These are phyloP conservation scores for Leptocoma aspasia DNA, from an alignment of 2,113 vertebrate species.

Conservation along the genomic window DNA sequence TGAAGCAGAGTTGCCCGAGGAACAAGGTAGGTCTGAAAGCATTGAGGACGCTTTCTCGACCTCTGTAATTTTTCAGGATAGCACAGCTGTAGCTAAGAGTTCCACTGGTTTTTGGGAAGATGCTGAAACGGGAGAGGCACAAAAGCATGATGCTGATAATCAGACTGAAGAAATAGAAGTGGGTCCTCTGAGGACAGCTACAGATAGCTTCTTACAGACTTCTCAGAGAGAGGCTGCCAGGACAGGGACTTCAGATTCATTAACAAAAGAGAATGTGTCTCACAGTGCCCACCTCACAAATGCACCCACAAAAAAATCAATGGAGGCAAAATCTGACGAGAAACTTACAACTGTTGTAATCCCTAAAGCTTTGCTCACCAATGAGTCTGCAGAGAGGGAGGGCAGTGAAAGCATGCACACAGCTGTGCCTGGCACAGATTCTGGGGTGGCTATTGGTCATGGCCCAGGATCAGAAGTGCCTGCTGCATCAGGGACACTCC, in stretches of 20 bases:
- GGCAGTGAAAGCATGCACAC: slow-evolving; percentile 15
- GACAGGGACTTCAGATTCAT: slow-evolving; percentile 43
- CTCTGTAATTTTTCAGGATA: slow-evolving; percentile 60
- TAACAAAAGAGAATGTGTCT: slow-evolving; percentile 7
- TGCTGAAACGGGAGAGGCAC: neutral
- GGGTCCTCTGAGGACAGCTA: slow-evolving; percentile 65
- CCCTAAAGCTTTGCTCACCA: slow-evolving; percentile 41
- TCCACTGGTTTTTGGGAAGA: slow-evolving; percentile 43
- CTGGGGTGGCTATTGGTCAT: neutral
- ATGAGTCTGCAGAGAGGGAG: slow-evolving; percentile 24
- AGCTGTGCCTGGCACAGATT: neutral
- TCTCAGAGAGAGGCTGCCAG: slow-evolving; percentile 29
- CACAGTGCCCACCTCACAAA: slow-evolving; percentile 27
- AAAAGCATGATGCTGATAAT: slow-evolving; percentile 51
- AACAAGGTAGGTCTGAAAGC: slow-evolving; percentile 65
- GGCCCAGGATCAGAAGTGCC: slow-evolving; percentile 29
- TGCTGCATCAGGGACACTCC: slow-evolving; percentile 47
- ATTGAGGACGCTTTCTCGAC: slow-evolving; percentile 60
- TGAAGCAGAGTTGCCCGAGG: slow-evolving; percentile 45
- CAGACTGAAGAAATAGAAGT: slow-evolving; percentile 77
- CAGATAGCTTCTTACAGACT: slow-evolving; percentile 36
- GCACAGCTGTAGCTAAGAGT: slow-evolving; percentile 41
- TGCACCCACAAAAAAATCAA: slow-evolving; percentile 46
- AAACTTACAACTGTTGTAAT: slow-evolving; percentile 52
- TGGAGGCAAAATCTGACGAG: slow-evolving; percentile 68